Evolutionary conservation across 2,113 vertebrate species (phyloP).

Genomic region (Mirza zaza): DNA sequence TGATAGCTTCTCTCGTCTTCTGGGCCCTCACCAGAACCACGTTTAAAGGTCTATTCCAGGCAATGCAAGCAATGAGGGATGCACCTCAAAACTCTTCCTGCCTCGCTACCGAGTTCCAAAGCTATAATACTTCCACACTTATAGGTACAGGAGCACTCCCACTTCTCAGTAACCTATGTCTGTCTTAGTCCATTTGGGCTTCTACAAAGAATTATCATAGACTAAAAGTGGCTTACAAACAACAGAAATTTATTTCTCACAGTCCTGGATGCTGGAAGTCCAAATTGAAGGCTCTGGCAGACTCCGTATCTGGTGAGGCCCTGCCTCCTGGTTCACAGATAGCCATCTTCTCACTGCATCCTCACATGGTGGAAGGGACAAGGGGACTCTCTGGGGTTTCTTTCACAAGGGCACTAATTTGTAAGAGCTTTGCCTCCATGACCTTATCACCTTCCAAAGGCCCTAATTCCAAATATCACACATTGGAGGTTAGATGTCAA

Average conservation of each 20-base stretch:
- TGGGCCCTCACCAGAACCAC: neutral
- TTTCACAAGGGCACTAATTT: neutral
- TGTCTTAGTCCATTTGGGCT: neutral
- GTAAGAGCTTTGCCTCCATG: neutral
- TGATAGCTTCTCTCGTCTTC: neutral
- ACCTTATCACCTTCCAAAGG: neutral
- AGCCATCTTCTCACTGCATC: neutral
- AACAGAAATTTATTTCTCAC: neutral
- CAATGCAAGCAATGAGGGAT: neutral
- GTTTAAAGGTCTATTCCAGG: neutral
- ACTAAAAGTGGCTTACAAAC: neutral
- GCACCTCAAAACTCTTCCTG: neutral
- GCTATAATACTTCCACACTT: neutral
- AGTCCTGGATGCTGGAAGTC: neutral
- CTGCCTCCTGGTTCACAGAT: neutral
- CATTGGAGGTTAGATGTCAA: neutral
- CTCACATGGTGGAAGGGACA: neutral
- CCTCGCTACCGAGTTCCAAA: neutral
- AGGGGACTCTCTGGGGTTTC: no score
- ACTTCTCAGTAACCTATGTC: neutral
- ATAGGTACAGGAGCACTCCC: no score
- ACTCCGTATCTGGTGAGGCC: neutral
- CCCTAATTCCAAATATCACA: neutral
- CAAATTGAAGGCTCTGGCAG: neutral
- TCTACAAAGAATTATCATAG: neutral